Evolutionary conservation across 2,888 invertebrate genomes (phyloP).

Genomic region (Fragum sueziense): DNA sequence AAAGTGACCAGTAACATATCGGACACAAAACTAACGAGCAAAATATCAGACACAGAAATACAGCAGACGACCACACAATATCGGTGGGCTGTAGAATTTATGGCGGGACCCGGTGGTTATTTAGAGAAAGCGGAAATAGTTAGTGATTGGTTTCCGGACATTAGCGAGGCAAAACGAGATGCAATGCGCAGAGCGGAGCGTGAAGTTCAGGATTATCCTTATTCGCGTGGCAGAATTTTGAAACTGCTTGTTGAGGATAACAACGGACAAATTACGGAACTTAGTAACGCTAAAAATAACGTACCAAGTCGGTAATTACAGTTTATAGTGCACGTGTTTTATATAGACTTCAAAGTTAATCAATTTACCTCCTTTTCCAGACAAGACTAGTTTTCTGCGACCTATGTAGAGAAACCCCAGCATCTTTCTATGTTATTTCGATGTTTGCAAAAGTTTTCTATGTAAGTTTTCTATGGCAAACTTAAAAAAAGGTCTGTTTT

Average conservation of each 20-base stretch:
- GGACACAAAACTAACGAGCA: background rate
- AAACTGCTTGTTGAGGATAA: conserved; percentile 60
- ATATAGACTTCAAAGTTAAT: no score
- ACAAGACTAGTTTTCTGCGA: no score
- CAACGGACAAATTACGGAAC: conserved; percentile 41
- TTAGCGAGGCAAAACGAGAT: conserved; percentile 53
- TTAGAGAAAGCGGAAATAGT: conserved; percentile 57
- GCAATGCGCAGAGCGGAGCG: conserved; percentile 44
- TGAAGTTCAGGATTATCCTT: conserved; percentile 57
- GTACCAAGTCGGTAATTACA: background rate
- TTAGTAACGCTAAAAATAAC: conserved; percentile 47
- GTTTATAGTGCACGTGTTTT: background rate
- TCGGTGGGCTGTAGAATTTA: conserved; percentile 61
- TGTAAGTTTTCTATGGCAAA: no score
- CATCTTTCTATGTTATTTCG: no score
- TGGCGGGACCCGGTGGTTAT: conserved; percentile 60
- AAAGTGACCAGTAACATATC: background rate
- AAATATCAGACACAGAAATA: background rate
- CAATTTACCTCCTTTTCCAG: no score
- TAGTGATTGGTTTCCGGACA: conserved; percentile 59
- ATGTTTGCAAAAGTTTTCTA: no score
- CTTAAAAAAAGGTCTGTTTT: no score
- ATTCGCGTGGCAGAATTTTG: conserved; percentile 56
- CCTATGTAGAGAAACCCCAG: no score
- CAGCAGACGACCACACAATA: conserved; percentile 16